Base-by-base conservation (phyloP, 2,888 invertebrate species). In the Cinara cedri region DNA sequence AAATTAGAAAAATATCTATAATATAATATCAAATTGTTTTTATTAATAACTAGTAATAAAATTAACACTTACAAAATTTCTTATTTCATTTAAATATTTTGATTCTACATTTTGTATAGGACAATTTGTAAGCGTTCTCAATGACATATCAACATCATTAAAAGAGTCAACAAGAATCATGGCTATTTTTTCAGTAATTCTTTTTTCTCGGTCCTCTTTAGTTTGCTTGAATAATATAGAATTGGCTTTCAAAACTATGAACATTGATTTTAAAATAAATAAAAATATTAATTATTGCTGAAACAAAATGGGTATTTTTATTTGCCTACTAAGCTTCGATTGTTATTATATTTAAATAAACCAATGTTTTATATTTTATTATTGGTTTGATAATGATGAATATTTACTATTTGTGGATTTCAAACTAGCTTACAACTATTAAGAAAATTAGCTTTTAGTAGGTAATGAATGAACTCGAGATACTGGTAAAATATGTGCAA, bases 161-260 rank as follows among this genome's bases (percentile, higher is more conserved):
- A 65, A 63, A 24, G 44, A 34, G 11, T 85, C 86, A 81, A 87
- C 84, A 46, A 87, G 83, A 82, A 87, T 83, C 74, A 86, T 86
- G 13, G 86, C 86, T 81, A 87, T 86, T 84, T 84, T 87, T 82
- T 87, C 87, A 51, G 87, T 85, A 81, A 87, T 83, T 34, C 87
- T 84, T 26, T 85, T 84, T 72, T 87, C 85, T 76, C 86, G 85
- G 44, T 86, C 86, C 82, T 85, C 85, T 82, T 84, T 82, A 1
- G 86, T 84, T 74, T 87, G 84, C 51, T 83, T 85, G 82, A 86
- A 84, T 44, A 87, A 83, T 54, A 85, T 66, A 46, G 86, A 86
- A 46, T 84, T 82, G 10, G 81, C 81, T 80, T 84, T 85, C 82
- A 81, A 85, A 60, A 46, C 62, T 81, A 44, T 8, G 13, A 66